Evolutionary conservation across 92 coral and sea anemone species (phyloP), one percentile per base, ranked within the genome.

Genomic region (Zoanthus sociatus): DNA sequence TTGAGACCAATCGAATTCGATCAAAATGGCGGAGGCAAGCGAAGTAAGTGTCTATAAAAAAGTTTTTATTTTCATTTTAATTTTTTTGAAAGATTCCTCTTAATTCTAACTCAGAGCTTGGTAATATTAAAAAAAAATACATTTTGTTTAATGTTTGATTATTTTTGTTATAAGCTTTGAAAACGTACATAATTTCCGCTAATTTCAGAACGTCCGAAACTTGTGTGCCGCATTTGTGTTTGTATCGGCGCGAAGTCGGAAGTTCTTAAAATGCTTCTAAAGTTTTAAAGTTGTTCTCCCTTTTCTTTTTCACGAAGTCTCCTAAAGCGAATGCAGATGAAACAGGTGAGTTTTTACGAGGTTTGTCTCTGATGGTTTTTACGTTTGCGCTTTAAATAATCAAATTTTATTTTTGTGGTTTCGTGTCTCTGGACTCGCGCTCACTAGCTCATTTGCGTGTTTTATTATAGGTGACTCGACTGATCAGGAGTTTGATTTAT

Each of bases 1-100:
- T 69, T 84, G 55, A 83, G 86, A 78, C 86, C 86, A 50, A 84
- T 88, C 84, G 74, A 64, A 79, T 42, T 79, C 84, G 73, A 45
- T 90, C 93, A 94, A 96, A 96, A 96, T 96, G 98, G 98, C 96
- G 92, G 98, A 96, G 90, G 78, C 92, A 64, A 78, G 95, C 72
- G 95, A 95, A 92, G 98, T 96, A 90, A 84, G 95, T 71, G 78
- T 77, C 86, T 68, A 78, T 74, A 84, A 90, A 63, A 64, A 73
- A 37, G 55, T 53, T 77, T 55, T 76, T 87, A 88, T 78, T 90
- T 76, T 82, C 87, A 48, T 53, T 84, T 60, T 79, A 76, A 84
- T 90, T 88, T 68, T 51, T 61, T 67, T 46, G 12, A 71, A 26
- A 60, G 5, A 63, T 81, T 47, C 12, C 12, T 53, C 66, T 45